phyloP scores from a whole-genome alignment of 2,113 vertebrate genomes.

The Halichoeres trimaculatus region DNA sequence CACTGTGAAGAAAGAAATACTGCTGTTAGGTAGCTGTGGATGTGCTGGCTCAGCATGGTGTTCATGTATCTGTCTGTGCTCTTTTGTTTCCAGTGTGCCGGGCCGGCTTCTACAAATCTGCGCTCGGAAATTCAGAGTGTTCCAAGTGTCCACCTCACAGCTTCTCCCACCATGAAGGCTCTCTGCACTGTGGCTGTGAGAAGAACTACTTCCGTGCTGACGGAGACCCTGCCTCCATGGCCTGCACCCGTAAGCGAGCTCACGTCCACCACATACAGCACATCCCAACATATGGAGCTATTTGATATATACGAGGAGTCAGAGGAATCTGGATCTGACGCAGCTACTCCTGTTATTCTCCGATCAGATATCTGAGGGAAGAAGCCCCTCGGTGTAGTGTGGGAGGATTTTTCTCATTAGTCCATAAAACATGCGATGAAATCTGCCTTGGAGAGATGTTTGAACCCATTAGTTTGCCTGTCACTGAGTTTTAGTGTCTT shows the following conservation, averaged over 20 bases:
- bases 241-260: constrained; percentile 92
- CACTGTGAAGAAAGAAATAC: not conserved
- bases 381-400: not conserved
- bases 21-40: constrained; percentile 28
- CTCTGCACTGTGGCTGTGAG: constrained; percentile 94
- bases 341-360: not conserved
- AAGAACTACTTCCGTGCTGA: constrained; percentile 97
- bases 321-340: not conserved
- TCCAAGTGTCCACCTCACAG: constrained; percentile 97
- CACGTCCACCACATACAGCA: not conserved
- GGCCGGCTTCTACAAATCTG: constrained; percentile 96
- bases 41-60: constrained; percentile 43
- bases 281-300: not conserved
- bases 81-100: constrained; percentile 87
- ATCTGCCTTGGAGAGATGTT: constrained; percentile 6
- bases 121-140: constrained; percentile 90
- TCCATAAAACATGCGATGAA: constrained; percentile 20
- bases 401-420: constrained; percentile 19
- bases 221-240: constrained; percentile 95
- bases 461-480: constrained; percentile 12
- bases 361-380: constrained; percentile 6
- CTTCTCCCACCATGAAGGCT: constrained; percentile 90
- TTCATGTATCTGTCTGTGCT: constrained; percentile 61
- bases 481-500: constrained; percentile 13
- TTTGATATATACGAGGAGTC: not conserved